Evolutionary conservation across 1,140 invertebrate species (phyloP).

Genomic region (Drosophila pseudoananassae): DNA sequence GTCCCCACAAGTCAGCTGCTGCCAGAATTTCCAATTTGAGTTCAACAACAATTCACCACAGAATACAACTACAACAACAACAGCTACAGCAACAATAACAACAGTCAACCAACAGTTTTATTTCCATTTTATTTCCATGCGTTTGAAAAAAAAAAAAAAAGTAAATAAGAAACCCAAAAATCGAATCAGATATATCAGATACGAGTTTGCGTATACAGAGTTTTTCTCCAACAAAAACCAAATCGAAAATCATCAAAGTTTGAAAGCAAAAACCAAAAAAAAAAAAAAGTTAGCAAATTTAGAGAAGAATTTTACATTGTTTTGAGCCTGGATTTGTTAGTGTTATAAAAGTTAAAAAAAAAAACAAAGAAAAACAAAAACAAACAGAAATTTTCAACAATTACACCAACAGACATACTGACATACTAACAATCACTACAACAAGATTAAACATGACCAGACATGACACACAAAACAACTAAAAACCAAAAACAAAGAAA

Average conservation of each 20-base stretch:
- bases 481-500: slow-evolving; percentile 1
- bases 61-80: slow-evolving; percentile 29
- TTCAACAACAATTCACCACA: slow-evolving; percentile 38
- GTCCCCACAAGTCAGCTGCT: slow-evolving; percentile 1
- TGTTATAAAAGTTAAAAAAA: slow-evolving; percentile 67
- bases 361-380: slow-evolving; percentile 33
- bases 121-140: slow-evolving; percentile 57
- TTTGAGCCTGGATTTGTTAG: slow-evolving; percentile 84
- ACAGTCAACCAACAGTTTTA: slow-evolving; percentile 49
- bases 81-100: slow-evolving; percentile 1
- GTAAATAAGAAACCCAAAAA: slow-evolving; percentile 11
- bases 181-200: slow-evolving; percentile 16
- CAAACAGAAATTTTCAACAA: slow-evolving; percentile 28
- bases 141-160: slow-evolving; percentile 27
- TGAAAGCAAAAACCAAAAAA: slow-evolving; percentile 3
- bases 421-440: slow-evolving; percentile 13
- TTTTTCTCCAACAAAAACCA: background rate
- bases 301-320: slow-evolving; percentile 65
- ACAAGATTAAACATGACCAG: slow-evolving; percentile 4
- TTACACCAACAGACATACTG: slow-evolving; percentile 21
- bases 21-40: slow-evolving; percentile 8
- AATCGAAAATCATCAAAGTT: slow-evolving; percentile 1
- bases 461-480: slow-evolving; percentile 10
- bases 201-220: slow-evolving; percentile 4
- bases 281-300: slow-evolving; percentile 50